Base-by-base conservation (phyloP, 1,140 invertebrate species). In the Drosophila baimaii region DNA sequence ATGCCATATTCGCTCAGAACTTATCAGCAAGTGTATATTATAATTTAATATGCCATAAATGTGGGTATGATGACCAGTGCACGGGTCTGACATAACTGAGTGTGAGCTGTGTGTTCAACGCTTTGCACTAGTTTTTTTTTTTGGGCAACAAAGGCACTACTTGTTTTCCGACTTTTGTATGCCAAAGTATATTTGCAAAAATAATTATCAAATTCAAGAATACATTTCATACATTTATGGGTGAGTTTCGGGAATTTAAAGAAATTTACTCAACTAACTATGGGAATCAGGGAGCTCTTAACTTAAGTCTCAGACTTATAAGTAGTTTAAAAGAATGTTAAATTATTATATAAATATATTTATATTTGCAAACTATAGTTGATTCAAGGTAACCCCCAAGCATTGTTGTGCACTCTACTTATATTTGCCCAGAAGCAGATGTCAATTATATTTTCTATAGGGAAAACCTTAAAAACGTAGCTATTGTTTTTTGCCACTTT, bases 11-110 rank as follows among this genome's bases (percentile, higher is more conserved):
- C 8, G 46, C 19, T 74, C 27, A n/a, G 21, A 43, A 25, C 37
- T 65, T 65, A 65, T 65, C 62, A 62, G 56, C 62, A 43, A 31
- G n/a, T 61, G 55, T 33, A 15, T 33, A 27, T 13, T 33, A 17
- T 25, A 56, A 54, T n/a, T 54, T 6, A 54, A 54, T 54, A 23
- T 54, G 31, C 31, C 29, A 52, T 52, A 21, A 52, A 52, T 52
- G 19, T 23, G 15, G 27, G 6, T 3, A 55, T 17, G 21, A 17
- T 33, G 15, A 23, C 15, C 25, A 49, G 29, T 31, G 27, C 47
- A n/a, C 17, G n/a, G 47, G n/a, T 13, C 7, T 21, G 9, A 35
- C 17, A 25, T 35, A 35, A 21, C 17, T n/a, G 5, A 5, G n/a
- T 15, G 6, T 15, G 6, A 13, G 12, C n/a, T 31, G 12, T 31